phyloP scores from a whole-genome alignment of 2,888 invertebrate genomes.

The Lithophane socia region DNA sequence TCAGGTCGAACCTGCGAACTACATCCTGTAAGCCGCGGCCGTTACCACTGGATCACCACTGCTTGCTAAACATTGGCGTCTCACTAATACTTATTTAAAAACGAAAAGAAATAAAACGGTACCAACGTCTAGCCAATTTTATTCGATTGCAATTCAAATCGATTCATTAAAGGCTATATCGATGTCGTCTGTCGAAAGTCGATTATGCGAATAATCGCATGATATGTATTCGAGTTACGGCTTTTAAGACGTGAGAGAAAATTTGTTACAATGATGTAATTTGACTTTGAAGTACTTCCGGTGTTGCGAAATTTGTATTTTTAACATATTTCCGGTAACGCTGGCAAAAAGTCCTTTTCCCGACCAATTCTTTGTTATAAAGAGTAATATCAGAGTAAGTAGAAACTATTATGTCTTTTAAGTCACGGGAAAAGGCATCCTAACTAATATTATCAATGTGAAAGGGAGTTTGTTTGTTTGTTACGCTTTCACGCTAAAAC shows the following conservation, averaged over 20 bases:
- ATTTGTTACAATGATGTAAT: conserved; percentile 62
- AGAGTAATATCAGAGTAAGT: background rate
- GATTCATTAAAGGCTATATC: conserved; percentile 70
- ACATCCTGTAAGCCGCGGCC: too few species aligned
- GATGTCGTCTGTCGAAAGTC: conserved; percentile 71
- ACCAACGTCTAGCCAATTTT: conserved; percentile 40
- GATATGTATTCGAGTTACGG: conserved; percentile 76
- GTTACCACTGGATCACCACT: too few species aligned
- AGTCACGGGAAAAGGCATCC: background rate
- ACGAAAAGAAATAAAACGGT: conserved; percentile 43
- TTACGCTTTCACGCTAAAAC: too few species aligned
- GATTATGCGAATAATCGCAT: conserved; percentile 74
- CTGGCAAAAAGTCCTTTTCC: background rate
- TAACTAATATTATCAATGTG: too few species aligned
- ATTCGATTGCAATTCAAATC: conserved; percentile 67
- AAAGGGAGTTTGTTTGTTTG: too few species aligned
- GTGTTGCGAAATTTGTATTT: conserved; percentile 15
- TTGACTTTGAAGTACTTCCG: conserved; percentile 42
- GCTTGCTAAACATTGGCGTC: background rate
- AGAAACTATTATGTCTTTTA: background rate
- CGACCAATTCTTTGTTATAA: background rate
- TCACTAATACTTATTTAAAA: background rate
- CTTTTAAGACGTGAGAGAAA: conserved; percentile 76
- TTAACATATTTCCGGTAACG: background rate
- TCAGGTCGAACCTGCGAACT: too few species aligned